Conservation (phyloP, 2,888 invertebrate species). For the Sarcophaga carnaria region DNA sequence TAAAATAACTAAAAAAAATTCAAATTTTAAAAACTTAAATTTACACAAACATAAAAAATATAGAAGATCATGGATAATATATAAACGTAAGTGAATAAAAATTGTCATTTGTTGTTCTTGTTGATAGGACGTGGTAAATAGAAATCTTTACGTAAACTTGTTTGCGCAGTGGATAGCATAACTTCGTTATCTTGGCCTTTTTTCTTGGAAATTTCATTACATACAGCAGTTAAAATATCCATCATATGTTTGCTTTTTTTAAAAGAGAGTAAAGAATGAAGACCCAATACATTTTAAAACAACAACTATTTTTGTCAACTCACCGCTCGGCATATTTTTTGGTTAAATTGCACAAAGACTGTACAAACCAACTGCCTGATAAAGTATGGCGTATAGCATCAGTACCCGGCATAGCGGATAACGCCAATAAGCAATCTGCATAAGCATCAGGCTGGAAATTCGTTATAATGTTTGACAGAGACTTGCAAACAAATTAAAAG, state of each 20-base stretch:
- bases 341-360: slow-evolving; percentile 75
- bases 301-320: background rate
- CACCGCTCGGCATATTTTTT: slow-evolving; percentile 50
- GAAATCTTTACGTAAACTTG: slow-evolving; percentile 75
- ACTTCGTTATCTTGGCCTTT: slow-evolving; percentile 74
- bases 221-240: slow-evolving; percentile 77
- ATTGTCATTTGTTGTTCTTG: background rate
- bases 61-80: background rate
- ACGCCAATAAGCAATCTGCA: slow-evolving; percentile 77
- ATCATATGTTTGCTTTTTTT: slow-evolving; percentile 75
- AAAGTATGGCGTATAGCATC: slow-evolving; percentile 77
- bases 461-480: slow-evolving; percentile 26
- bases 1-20: too few species aligned
- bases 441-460: slow-evolving; percentile 63
- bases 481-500: slow-evolving; percentile 32
- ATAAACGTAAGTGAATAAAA: background rate
- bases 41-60: background rate
- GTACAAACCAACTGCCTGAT: slow-evolving; percentile 80
- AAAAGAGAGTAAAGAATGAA: slow-evolving; percentile 5
- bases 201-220: slow-evolving; percentile 72
- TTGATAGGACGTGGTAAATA: slow-evolving; percentile 73
- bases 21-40: too few species aligned
- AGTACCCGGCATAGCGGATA: slow-evolving; percentile 79
- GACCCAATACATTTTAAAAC: background rate
- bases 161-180: slow-evolving; percentile 76